These are phyloP conservation scores for Phyto melanocephala DNA, from an alignment of 2,888 invertebrate genomes.

Conservation along the genomic window DNA sequence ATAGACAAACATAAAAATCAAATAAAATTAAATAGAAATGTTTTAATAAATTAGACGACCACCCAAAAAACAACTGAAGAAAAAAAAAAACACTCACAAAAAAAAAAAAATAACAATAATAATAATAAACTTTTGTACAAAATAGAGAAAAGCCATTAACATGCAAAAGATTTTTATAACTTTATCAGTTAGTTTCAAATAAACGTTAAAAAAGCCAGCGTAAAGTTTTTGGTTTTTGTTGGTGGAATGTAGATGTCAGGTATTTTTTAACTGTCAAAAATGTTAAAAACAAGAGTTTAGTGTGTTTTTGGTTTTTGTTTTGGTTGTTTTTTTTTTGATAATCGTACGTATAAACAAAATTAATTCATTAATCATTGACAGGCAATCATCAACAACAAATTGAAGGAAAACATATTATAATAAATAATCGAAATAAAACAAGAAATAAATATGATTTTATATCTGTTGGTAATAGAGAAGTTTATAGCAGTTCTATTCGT, in stretches of 20 bases:
- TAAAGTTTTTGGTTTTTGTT: neutral
- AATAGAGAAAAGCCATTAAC: conserved; percentile 30
- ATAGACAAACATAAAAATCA: conserved; percentile 37
- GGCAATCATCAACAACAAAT: conserved; percentile 57
- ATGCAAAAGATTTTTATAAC: conserved; percentile 62
- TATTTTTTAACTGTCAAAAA: conserved; percentile 53
- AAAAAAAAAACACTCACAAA: neutral
- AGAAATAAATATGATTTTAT: conserved; percentile 29
- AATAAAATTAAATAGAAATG: conserved; percentile 54
- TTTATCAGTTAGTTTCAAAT: conserved; percentile 54
- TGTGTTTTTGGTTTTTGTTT: neutral
- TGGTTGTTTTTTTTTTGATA: neutral
- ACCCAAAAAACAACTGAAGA: conserved; percentile 39
- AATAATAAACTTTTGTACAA: conserved; percentile 19
- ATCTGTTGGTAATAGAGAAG: neutral
- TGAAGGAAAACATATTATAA: conserved; percentile 1
- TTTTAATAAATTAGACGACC: conserved; percentile 55
- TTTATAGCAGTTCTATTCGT: neutral
- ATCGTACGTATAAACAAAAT: conserved; percentile 45
- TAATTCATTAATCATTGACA: conserved; percentile 65
- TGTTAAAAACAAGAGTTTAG: neutral
- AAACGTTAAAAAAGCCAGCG: neutral
- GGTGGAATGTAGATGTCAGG: conserved; percentile 39
- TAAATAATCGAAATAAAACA: neutral
- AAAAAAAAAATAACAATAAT: neutral